Base-by-base conservation (phyloP, 2,113 vertebrate genomes). In the Burhinus oedicnemus region DNA sequence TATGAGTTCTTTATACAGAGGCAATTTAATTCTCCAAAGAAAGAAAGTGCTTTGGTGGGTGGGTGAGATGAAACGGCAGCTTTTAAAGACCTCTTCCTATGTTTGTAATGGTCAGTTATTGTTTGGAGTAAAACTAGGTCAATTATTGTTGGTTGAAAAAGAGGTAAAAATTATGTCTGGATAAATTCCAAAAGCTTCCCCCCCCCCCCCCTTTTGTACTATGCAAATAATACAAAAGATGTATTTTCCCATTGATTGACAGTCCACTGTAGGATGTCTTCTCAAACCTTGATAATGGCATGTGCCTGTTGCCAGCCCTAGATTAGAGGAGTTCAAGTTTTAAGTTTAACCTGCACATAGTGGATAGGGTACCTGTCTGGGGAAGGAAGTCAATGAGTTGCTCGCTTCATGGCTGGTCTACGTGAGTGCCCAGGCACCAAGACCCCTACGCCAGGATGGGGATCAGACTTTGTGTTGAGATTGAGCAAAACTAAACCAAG, bases 41-140 rank as follows among this genome's bases (percentile, higher is more conserved):
- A 83, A 92, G 40, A 80, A 72, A 62, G n/a, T 75, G 7, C 30
- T 94, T 83, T 75, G 34, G 57, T 88, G 52, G 34, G 30, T 91
- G 87, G 26, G 5, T 91, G 77, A 87, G 62, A 93, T 65, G 47
- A 78, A 87, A 94, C 91, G 42, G 38, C 44, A 90, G n/a, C 40
- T 87, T 84, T 91, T 87, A 77, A 83, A 79, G 49, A 57, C 58
- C 29, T 79, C 47, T 82, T 58, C 19, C n/a, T 85, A 36, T 55
- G 29, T 83, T 91, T 80, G 38, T 15, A 78, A 30, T 94, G 94
- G 84, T 87, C 91, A 94, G 45, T 65, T 91, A 70, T 70, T 91
- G 45, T 95, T 91, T 80, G 40, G 54, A 88, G 30, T 83, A 80
- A 90, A 97, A 94, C 34, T 93, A 93, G 93, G 93, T 95, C 95